Evolutionary conservation across 2,797 vertebrate genomes (phyloP).

Genomic region (Gymnodraco acuticeps): DNA sequence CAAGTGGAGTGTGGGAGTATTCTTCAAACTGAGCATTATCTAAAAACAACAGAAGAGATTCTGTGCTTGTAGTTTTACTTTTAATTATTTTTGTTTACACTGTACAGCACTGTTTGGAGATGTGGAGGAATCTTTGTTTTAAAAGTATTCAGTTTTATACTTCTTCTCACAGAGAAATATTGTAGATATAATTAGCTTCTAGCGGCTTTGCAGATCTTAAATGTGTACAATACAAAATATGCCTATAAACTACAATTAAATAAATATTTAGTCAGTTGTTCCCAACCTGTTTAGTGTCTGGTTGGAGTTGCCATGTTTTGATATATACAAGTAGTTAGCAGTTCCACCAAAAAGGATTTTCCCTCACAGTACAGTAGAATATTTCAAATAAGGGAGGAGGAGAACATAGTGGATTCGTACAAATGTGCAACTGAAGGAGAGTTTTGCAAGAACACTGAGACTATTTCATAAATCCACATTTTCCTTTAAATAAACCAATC

Average conservation of each 20-base stretch:
- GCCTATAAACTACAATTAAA: background rate
- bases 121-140: background rate
- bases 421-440: background rate
- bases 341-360: too few relatives aligned
- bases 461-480: background rate
- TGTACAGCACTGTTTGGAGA: background rate
- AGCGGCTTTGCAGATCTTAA: background rate
- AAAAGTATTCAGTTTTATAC: background rate
- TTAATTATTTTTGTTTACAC: background rate
- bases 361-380: too few relatives aligned
- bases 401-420: background rate
- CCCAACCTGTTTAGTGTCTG: background rate
- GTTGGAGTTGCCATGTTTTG: too few relatives aligned
- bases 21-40: conserved; percentile 38
- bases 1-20: conserved; percentile 59
- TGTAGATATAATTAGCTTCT: background rate
- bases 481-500: background rate
- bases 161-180: background rate
- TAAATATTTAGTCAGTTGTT: background rate
- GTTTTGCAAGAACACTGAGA: background rate
- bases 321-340: too few relatives aligned
- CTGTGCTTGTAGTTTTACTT: conserved; percentile 8
- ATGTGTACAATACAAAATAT: background rate
- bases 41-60: conserved; percentile 30
- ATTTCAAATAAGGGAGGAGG: too few relatives aligned